Base-by-base conservation (phyloP, 2,797 vertebrate genomes). In the Gambusia yucatana region DNA sequence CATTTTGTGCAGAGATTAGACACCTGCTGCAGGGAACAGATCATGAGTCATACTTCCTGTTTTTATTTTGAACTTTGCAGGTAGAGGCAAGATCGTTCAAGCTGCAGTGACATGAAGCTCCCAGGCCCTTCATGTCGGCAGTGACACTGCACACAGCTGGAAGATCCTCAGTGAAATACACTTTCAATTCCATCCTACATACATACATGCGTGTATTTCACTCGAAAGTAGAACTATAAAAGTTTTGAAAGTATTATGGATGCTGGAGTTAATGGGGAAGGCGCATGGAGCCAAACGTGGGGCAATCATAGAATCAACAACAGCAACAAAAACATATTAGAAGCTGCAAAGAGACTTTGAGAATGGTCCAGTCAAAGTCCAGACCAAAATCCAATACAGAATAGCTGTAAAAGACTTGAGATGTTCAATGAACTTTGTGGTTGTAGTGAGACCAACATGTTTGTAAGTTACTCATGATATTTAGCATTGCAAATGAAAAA, bases 21-120 rank as follows among this genome's bases (percentile, higher is more conserved):
- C 92, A 92, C 87, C 89, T 90, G 88, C 84, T 84, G 63, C 61
- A 10, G 57, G 39, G 47, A 82, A 48, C 63, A 43, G 6, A 41
- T 75, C 52, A 63, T 46, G 3, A 47, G 46, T 46, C 52, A 57
- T 4, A 25, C 71, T 82, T 72, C 76, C 76, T 82, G 86, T 79
- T 48, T 59, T 65, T 30, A 63, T 6, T 43, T 61, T 48, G 55
- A 70, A 78, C 43, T 63, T 52, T 33, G 16, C 13, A 73, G 4
- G 0, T 41, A 39, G 4, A 28, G 74, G 59, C 25, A n/a, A 71
- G 17, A 65, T 4, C 69, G 7, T 50, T 65, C 11, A 7, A 41
- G 16, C 72, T 46, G 78, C 72, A 44, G 78, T 39, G 72, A 55
- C 47, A 65, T 41, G 20, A 65, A 39, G 36, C 33, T 65, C 33